Evolutionary conservation across 2,888 invertebrate genomes (phyloP), one percentile per base, ranked within the genome.

Genomic region (Asteroscopus sphinx): DNA sequence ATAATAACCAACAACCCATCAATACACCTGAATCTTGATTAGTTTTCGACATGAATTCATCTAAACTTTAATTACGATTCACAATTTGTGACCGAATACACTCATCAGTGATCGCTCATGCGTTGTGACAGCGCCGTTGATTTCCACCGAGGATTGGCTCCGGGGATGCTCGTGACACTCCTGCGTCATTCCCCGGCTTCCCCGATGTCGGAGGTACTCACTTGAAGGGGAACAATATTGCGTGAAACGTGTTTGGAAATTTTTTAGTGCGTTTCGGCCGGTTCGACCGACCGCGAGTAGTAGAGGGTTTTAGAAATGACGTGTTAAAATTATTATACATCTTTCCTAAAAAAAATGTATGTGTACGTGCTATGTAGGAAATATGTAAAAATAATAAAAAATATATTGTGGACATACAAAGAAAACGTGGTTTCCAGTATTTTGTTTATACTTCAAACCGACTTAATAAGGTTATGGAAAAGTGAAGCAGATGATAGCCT

Each of bases 111-210:
- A 72, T 69, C 73, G 58, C 48, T 77, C 73, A 76, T 66, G 67
- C 68, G 71, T 57, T 56, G 62, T 77, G 76, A 72, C 76, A 66
- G 77, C 63, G 25, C 41, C 26, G 57, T 47, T 76, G 76, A 77
- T 77, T 77, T 76, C 77, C 75, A 63, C 65, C 52, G 69, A 65
- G 78, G 64, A 68, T 73, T 58, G 65, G 46, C 64, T 60, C 60
- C 59, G 47, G 63, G 60, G 57, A 60, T 42, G 62, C 52, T 58
- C 66, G 65, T 58, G 69, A 17, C 60, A 65, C 60, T 57, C 57
- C 60, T 55, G 51, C 55, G 51, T 65, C 68, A 60, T 28, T 57
- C 57, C 49, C 32, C 47, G 30, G 44, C 49, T 52, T 57, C 57
- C 49, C 32, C 47, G 30, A 47, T 46, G 46, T 47, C 21, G 25